A percentile compares a stretch with the other conserved stretches of the same genome.
Conservation (phyloP, 2,113 vertebrate species). For the Ginglymostoma cirratum region DNA sequence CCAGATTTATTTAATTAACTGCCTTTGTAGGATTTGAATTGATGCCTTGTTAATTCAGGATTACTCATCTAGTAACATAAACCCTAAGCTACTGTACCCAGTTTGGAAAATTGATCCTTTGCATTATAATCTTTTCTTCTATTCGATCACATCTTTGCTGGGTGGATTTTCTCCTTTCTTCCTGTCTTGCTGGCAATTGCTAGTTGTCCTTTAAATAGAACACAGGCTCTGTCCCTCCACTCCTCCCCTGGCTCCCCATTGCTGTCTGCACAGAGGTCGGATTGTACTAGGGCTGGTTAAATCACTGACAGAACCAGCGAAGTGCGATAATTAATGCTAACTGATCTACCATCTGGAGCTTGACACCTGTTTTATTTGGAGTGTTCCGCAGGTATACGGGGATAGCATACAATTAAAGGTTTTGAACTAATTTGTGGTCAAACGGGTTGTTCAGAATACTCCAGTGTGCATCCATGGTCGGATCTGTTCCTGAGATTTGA, state of each 20-base stretch:
- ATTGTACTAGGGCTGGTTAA: neutral
- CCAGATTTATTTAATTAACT: neutral
- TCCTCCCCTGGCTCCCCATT: neutral
- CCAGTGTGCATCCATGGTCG: neutral
- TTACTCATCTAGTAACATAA: neutral
- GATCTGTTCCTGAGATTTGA: neutral
- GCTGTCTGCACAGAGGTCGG: neutral
- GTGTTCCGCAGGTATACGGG: neutral
- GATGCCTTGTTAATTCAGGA: neutral
- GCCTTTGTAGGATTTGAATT: neutral
- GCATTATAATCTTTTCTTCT: neutral
- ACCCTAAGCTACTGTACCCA: neutral
- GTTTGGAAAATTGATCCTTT: neutral
- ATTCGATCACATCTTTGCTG: neutral
- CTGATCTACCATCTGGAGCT: neutral
- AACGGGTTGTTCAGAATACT: neutral
- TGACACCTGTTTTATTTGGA: slow-evolving; percentile 9
- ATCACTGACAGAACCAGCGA: neutral
- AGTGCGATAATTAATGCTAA: neutral
- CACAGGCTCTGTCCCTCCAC: neutral
- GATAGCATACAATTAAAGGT: neutral
- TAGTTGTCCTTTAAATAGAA: neutral
- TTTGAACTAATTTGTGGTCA: neutral
- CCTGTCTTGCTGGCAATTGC: neutral
- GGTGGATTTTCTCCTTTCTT: neutral